A percentile compares a stretch with the other conserved stretches of the same genome.
Evolutionary conservation across 2,113 vertebrate genomes (phyloP).

Genomic region (Ammospiza caudacuta): DNA sequence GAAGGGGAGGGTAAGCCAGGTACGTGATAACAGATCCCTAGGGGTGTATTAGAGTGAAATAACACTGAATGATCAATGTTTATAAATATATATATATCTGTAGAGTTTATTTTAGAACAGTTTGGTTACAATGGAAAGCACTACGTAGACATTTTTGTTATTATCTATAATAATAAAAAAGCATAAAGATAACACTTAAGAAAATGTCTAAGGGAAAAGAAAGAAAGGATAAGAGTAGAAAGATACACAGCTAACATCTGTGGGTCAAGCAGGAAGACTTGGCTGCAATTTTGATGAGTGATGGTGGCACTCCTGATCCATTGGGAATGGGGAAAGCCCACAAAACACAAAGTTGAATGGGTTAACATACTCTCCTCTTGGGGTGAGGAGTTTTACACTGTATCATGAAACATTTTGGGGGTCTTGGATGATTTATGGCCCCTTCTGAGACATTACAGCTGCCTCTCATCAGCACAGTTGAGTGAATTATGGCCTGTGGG

Average conservation of each 20-base stretch:
- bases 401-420: background rate
- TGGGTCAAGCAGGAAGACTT: background rate
- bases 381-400: background rate
- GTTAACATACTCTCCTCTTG: background rate
- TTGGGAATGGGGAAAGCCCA: background rate
- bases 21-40: background rate
- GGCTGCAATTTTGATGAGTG: background rate
- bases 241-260: too few relatives aligned
- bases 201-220: background rate
- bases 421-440: background rate
- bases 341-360: background rate
- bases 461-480: background rate
- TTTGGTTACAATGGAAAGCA: background rate
- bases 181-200: background rate
- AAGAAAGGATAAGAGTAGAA: background rate
- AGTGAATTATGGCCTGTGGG: background rate
- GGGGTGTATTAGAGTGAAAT: background rate
- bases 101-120: background rate
- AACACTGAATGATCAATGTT: background rate
- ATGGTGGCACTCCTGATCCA: background rate
- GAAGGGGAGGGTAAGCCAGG: background rate
- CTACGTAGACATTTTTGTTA: background rate
- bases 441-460: background rate
- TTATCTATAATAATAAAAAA: background rate
- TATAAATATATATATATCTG: background rate